These are phyloP conservation scores for Channa argus DNA, from an alignment of 2,113 vertebrate genomes.

Conservation along the genomic window DNA sequence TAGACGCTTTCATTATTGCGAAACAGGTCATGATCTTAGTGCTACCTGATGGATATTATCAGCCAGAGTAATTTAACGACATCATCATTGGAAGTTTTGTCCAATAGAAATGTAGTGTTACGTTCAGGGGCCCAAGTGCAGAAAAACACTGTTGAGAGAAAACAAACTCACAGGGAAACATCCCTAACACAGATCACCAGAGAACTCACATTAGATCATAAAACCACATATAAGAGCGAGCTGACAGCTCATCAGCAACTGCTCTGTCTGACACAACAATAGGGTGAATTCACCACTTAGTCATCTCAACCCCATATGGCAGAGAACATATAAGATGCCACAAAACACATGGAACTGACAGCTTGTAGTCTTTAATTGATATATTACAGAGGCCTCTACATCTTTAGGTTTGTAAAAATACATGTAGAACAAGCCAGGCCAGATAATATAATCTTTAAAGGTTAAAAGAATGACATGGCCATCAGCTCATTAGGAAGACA, in stretches of 20 bases:
- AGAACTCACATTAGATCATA: constrained; percentile 23
- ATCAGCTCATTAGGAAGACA: too few relatives aligned
- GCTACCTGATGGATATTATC: too few relatives aligned
- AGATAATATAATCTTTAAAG: too few relatives aligned
- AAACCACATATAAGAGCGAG: constrained; percentile 49
- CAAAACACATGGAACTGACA: constrained; percentile 15
- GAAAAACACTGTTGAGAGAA: neutral
- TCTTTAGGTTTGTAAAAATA: too few relatives aligned
- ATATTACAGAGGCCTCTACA: neutral
- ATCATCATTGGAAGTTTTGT: neutral
- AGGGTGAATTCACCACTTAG: constrained; percentile 31
- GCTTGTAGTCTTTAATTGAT: constrained; percentile 3
- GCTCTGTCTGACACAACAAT: constrained; percentile 36
- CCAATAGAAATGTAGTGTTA: neutral
- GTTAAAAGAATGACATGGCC: too few relatives aligned
- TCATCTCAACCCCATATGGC: constrained; percentile 22
- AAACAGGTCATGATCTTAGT: too few relatives aligned
- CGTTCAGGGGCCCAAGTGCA: neutral
- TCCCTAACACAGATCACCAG: neutral
- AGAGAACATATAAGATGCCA: constrained; percentile 5
- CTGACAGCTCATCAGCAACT: constrained; percentile 34
- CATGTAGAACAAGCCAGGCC: too few relatives aligned
- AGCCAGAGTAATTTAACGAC: too few relatives aligned
- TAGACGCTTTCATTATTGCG: too few relatives aligned
- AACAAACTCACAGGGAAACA: neutral